Evolutionary conservation across 1,140 invertebrate genomes (phyloP), one percentile per base, ranked within the genome.

Genomic region (Bombus fervidus): DNA sequence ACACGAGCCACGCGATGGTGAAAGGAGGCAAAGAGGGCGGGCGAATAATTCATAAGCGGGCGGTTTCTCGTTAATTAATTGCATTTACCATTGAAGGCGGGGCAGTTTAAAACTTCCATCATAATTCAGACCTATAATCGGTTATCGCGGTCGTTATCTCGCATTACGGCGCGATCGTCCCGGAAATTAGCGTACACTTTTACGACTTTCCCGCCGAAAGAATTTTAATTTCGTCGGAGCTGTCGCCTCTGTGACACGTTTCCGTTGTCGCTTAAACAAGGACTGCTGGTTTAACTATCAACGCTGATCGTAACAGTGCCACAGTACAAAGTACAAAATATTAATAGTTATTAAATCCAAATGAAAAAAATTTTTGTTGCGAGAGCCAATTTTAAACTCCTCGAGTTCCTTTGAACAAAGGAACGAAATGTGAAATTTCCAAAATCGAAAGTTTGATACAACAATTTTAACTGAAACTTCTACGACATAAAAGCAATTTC

Each of bases 121-220:
- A 90, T 91, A 91, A 90, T 91, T 91, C 85, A 91, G 77, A 15
- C 10, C 66, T 71, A 66, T 90, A 91, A 91, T 91, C 90, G 87
- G 86, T 91, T 91, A 91, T 91, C 84, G 90, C 72, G 83, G 81
- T 90, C 89, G 82, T 90, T 90, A 90, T 89, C 76, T 79, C 69
- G 59, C 74, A 75, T 87, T 64, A 72, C 66, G 28, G 47, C 73
- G 47, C 74, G 85, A 89, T 89, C 85, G 72, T 53, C 66, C 64
- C 64, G 82, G 73, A 84, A 87, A 89, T 89, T 79, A 83, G 66
- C 81, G 72, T 77, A 25, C 47, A 34, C 74, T 90, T 90, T 89
- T 90, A 89, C 62, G 81, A 80, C 81, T 57, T 71, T 43, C 64
- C 59, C 62, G 71, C 13, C n/a, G 66, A 77, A 89, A 47, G 76